Evolutionary conservation across 2,113 vertebrate species (phyloP), one percentile per base, ranked within the genome.

Genomic region (Apodemus speciosus): DNA sequence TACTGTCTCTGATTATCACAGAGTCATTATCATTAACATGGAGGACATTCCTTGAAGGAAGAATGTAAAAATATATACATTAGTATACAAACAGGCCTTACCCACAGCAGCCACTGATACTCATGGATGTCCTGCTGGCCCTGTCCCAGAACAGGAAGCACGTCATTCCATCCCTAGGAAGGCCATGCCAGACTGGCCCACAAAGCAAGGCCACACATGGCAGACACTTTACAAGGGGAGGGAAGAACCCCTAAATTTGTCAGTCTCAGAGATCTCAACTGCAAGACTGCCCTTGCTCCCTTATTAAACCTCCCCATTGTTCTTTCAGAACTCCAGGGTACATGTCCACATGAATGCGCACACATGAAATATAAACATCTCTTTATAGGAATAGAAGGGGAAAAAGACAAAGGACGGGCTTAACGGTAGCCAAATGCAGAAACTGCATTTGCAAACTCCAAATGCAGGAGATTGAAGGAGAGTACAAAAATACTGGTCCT

Each of bases 371-470:
- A 51, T 43, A 58, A 86, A 18, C 8, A 79, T 58, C 35, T 84
- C 73, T 86, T 94, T 53, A 85, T 21, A 76, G 23, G 2, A 27
- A 77, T 4, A 40, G 4, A 62, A 38, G 14, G 23, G 23, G 23
- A 15, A 30, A 27, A 84, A 66, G 64, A 75, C 87, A 73, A 21
- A 14, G 71, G 93, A 30, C 2, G 6, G 69, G 4, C 38, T 91
- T 89, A 35, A 92, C 90, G 89, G 75, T 75, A 76, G 60, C 66
- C 85, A 80, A 60, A 89, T 2, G 10, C 62, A 72, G 71, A 93
- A 89, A 72, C 3, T 32, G 9, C n/a, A n/a, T n/a, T n/a, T n/a
- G n/a, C n/a, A n/a, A n/a, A n/a, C n/a, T n/a, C n/a, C n/a, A n/a
- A n/a, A n/a, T n/a, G 66, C 46, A 62, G 35, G 49, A 83, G 30